A percentile compares a stretch with the other conserved stretches of the same genome.
These are phyloP conservation scores for Chloebia gouldiae DNA, from an alignment of 2,113 vertebrate genomes.

Conservation along the genomic window DNA sequence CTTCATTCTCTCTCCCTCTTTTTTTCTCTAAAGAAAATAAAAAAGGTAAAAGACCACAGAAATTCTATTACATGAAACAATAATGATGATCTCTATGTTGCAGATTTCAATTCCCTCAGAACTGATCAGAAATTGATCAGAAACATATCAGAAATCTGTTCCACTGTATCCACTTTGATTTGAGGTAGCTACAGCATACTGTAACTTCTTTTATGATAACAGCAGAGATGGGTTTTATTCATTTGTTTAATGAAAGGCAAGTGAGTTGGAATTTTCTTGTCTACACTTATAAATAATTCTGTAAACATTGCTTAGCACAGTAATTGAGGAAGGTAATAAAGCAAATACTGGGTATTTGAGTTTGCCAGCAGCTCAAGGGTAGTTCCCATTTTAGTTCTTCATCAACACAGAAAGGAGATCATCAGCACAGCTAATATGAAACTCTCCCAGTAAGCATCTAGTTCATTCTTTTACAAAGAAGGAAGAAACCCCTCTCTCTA, in stretches of 20 bases:
- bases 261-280: neutral
- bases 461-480: neutral
- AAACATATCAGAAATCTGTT: neutral
- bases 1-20: neutral
- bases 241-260: neutral
- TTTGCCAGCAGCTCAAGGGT: neutral
- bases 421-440: neutral
- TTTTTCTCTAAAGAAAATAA: neutral
- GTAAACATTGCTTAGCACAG: neutral
- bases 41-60: neutral
- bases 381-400: neutral
- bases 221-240: neutral
- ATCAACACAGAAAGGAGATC: neutral
- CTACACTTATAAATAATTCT: neutral
- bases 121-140: no score
- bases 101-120: neutral
- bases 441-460: neutral
- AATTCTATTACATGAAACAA: neutral
- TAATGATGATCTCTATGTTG: neutral
- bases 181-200: neutral
- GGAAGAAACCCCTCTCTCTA: fast-evolving
- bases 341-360: neutral
- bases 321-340: neutral
- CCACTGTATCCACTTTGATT: neutral
- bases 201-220: neutral